Base-by-base conservation (phyloP, 1,140 invertebrate genomes). In the Zelostemma sp. region DNA sequence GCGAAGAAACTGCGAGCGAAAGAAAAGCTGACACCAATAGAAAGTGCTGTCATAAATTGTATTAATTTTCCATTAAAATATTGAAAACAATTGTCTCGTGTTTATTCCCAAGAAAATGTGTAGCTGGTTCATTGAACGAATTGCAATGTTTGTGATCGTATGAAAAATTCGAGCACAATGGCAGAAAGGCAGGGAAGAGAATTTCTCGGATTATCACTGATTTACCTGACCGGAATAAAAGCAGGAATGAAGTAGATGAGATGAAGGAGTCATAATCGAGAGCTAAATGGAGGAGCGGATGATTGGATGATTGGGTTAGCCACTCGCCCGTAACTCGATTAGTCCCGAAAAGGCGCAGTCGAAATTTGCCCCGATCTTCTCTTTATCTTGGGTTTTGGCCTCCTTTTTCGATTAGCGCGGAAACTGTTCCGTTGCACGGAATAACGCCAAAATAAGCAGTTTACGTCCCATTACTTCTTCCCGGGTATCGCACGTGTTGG, bases 301-400 rank as follows among this genome's bases (percentile, higher is more conserved):
- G 68, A 75, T 75, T 73, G 73, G 70, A 72, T 75, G 70, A 76
- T 73, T 71, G 56, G 66, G 64, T 73, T 73, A 75, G 65, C 46
- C 59, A 62, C 63, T 71, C 65, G 58, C 12, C 43, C 58, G 62
- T 75, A 73, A 75, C 71, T 75, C 48, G 54, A 71, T 75, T 76
- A 73, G 43, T 53, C 60, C 47, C 59, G 63, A 70, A 67, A 69
- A 73, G 67, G 63, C 47, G 67, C 63, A 73, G 63, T 51, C 68
- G 68, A 61, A 72, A 63, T 55, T 53, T 58, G 38, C 47, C 38
- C 54, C 15, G 45, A 18, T 62, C 41, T 53, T 45, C 59, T 66
- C 51, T 59, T 68, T 69, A 60, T 31, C 45, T 48, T 46, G 45
- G 41, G 56, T 31, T 48, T 48, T 46, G 45, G 41, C 45, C 38